Base-by-base conservation (phyloP, 1,140 invertebrate species). In the Chironomus tepperi region DNA sequence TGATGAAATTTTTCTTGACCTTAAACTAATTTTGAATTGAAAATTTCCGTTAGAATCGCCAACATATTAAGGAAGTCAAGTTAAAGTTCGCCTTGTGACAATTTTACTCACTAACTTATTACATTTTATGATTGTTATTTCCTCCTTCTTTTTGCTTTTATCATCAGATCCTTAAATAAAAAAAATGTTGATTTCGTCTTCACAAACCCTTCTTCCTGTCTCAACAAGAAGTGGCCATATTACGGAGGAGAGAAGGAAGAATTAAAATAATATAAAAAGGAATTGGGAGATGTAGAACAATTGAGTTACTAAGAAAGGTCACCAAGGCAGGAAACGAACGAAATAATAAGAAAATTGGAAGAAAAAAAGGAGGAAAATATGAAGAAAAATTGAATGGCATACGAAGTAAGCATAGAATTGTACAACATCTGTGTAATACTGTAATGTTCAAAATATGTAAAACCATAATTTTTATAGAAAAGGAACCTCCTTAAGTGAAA, bases 371-470 rank as follows among this genome's bases (percentile, higher is more conserved):
- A 5, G 5, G 24, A 34, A 57, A 57, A 57, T n/a, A 57, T 57
- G n/a, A 57, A 57, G n/a, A 57, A n/a, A n/a, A n/a, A 12, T 57
- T 12, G 47, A n/a, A 57, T n/a, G 47, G 47, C 47, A 57, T 57
- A 57, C 12, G 47, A n/a, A 57, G n/a, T n/a, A 12, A 57, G n/a
- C 12, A 57, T 57, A 57, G 47, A 57, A 57, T n/a, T 57, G 47
- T 57, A 57, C 47, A 57, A 57, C 47, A 57, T 57, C 47, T 57
- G 47, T 57, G 47, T 57, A 57, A 57, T 57, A n/a, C n/a, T 57
- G 47, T 57, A 57, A 57, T 57, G 47, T 57, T 5, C 12, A 57
- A 57, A 57, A 57, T 57, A 15, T 57, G 47, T 57, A 57, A 57
- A 57, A 57, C n/a, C 47, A 57, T 57, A 57, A 57, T n/a, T 57